Evolutionary conservation across 2,888 invertebrate genomes (phyloP), one percentile per base, ranked within the genome.

Genomic region (Mayetiola destructor): DNA sequence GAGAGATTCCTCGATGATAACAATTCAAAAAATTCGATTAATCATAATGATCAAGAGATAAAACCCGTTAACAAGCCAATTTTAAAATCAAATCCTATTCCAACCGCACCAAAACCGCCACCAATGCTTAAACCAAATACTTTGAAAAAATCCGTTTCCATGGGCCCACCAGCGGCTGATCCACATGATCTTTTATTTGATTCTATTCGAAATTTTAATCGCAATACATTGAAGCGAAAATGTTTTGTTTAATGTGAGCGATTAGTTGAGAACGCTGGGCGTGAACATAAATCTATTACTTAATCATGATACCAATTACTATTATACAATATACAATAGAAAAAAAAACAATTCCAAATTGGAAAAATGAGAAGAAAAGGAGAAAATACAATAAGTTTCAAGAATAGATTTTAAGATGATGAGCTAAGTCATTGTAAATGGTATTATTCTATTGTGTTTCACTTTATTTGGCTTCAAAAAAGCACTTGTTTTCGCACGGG

Each of bases 201-300:
- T 55, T 82, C 84, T 18, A 88, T 88, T 64, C 74, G 84, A 61
- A 81, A 77, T 66, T 86, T 85, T 61, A 82, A 84, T 58, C 67
- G 66, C 2, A 66, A 69, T 8, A 65, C 66, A 53, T 64, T 73
- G 12, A 48, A 48, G 9, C 48, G 48, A 27, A 48, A 48, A 6
- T 27, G 14, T 9, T n/a, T 48, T n/a, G 23, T 27, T 27, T 48
- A n/a, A 48, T 27, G 37, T 4, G 27, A 9, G 21, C 16, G 2
- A 42, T 21, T n/a, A n/a, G n/a, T n/a, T n/a, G n/a, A n/a, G n/a
- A n/a, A n/a, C n/a, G n/a, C n/a, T n/a, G n/a, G n/a, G n/a, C n/a
- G n/a, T n/a, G n/a, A n/a, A n/a, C n/a, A n/a, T n/a, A n/a, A n/a
- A n/a, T n/a, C n/a, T n/a, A n/a, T n/a, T n/a, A n/a, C n/a, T n/a